Percentiles rank a stretch among this genome's conserved stretches.
These are phyloP conservation scores for Himalopsyche japonica DNA, from an alignment of 2,888 invertebrate species.

Conservation along the genomic window DNA sequence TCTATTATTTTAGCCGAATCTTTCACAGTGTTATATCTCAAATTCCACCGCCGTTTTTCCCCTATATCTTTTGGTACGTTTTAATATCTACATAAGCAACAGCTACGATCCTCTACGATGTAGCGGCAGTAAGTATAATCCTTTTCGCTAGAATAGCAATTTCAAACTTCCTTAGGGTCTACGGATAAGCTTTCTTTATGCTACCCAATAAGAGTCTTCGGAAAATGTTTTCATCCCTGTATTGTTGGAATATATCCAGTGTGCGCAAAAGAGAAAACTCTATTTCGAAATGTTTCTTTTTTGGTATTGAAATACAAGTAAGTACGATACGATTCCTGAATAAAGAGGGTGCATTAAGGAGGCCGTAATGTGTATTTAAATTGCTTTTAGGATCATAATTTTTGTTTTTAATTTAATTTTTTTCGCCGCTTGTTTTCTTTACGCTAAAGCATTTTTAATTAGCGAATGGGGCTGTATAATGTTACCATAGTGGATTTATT, in stretches of 20 bases:
- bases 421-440: constrained; percentile 19
- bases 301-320: constrained; percentile 30
- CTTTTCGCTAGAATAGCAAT: constrained; percentile 65
- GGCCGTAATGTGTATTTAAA: constrained; percentile 60
- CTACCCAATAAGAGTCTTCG: constrained; percentile 36
- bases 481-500: constrained; percentile 31
- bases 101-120: constrained; percentile 50
- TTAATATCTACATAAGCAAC: constrained; percentile 38
- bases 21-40: constrained; percentile 40
- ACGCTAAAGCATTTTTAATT: constrained; percentile 21
- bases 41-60: constrained; percentile 34
- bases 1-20: constrained; percentile 25
- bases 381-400: constrained; percentile 61
- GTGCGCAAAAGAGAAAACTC: constrained; percentile 42
- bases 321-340: constrained; percentile 51
- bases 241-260: background rate
- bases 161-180: constrained; percentile 65
- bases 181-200: constrained; percentile 64
- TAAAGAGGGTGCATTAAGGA: constrained; percentile 55
- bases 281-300: constrained; percentile 12
- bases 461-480: constrained; percentile 23
- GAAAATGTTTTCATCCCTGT: constrained; percentile 40
- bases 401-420: constrained; percentile 61
- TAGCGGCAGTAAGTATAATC: constrained; percentile 62
- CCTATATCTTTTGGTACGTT: constrained; percentile 38